Conservation (phyloP, 2,888 invertebrate species). For the Maniola hyperantus region DNA sequence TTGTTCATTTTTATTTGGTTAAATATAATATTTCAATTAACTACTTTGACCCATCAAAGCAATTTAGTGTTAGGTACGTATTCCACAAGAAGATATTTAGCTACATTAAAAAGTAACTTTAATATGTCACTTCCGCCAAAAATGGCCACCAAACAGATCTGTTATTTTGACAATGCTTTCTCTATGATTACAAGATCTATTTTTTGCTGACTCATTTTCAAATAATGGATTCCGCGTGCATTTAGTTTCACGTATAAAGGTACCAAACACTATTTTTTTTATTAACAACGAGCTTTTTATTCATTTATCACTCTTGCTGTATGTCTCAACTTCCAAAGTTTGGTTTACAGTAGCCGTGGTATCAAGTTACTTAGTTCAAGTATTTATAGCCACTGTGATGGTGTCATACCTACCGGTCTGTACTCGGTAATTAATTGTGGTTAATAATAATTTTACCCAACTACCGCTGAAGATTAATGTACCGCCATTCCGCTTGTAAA, state of each 20-base stretch:
- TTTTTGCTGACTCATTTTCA: no score
- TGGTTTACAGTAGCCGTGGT: constrained; percentile 49
- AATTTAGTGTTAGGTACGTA: background rate
- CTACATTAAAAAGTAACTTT: no score
- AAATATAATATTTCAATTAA: background rate
- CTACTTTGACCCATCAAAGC: background rate
- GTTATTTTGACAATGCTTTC: no score
- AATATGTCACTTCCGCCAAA: no score
- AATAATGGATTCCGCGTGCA: no score
- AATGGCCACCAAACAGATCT: no score
- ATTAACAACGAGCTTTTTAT: background rate
- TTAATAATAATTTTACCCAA: constrained; percentile 54
- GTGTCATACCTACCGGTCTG: constrained; percentile 59
- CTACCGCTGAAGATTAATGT: constrained; percentile 40
- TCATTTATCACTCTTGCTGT: constrained; percentile 25
- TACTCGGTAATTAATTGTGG: constrained; percentile 59
- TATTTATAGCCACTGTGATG: constrained; percentile 52
- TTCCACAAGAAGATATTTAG: background rate
- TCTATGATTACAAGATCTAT: no score
- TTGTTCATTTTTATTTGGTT: background rate
- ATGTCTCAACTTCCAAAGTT: constrained; percentile 37
- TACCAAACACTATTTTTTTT: background rate
- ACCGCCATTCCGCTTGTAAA: constrained; percentile 35
- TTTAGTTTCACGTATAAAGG: no score
- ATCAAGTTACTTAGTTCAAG: constrained; percentile 56